Evolutionary conservation across 2,888 invertebrate genomes (phyloP), one percentile per base, ranked within the genome.

Genomic region (Ormyrus rosae): DNA sequence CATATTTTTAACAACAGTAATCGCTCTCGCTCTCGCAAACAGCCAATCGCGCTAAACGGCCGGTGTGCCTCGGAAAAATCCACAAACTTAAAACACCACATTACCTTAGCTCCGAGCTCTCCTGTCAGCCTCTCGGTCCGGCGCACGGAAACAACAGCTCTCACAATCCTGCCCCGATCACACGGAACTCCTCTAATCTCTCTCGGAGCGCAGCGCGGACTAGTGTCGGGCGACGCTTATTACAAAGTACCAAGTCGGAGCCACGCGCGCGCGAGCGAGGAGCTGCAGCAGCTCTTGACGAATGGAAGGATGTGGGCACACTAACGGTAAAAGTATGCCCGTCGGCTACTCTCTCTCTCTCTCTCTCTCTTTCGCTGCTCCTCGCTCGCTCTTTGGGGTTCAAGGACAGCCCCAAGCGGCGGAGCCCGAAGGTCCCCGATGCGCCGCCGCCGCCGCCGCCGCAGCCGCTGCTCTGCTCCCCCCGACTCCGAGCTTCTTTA

Each of bases 281-380:
- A 55, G 9, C 45, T 13, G 13, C 60, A 50, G 65, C 7, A 74
- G 78, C 84, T 87, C 88, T 84, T 86, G 84, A 85, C 87, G 84
- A 88, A 86, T 86, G 86, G 86, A 86, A 87, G 87, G 87, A 88
- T 86, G 88, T 86, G 86, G 85, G 87, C 88, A 88, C 86, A 87
- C 86, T 88, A 89, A 89, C 89, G 89, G 89, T 89, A 88, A 88
- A 88, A 86, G 87, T 86, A 74, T 74, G 69, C 68, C 67, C 65
- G 86, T 84, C 86, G 86, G 86, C 85, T 76, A 60, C n/a, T 34
- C 34, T 51, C 70, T n/a, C 19, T n/a, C 50, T 19, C n/a, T 46
- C 46, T 53, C 63, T 64, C 55, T 45, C 65, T 56, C 65, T 34
- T 51, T 10, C 73, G 64, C 7, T 13, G n/a, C 53, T 11, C 13